Percentiles rank a stretch among this genome's conserved stretches.
Conservation (phyloP, 2,797 vertebrate species). For the Tragopan temminckii region DNA sequence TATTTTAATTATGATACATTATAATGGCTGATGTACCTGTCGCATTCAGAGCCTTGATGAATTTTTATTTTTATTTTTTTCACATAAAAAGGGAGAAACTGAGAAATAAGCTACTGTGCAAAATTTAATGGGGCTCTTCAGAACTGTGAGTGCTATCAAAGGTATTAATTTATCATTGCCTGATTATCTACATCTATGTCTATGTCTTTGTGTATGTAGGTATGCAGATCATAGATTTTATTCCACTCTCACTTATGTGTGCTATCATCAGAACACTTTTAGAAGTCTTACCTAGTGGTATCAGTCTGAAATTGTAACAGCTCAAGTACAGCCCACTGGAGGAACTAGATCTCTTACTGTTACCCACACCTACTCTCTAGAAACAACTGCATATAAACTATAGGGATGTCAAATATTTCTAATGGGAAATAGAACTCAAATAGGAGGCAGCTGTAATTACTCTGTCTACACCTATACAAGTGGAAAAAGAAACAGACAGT, state of each 20-base stretch:
- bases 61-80: not conserved
- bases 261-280: not conserved
- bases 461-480: not conserved
- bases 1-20: not conserved
- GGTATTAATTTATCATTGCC: not conserved
- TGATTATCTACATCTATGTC: not conserved
- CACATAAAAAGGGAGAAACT: not conserved
- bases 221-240: not conserved
- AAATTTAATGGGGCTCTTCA: not conserved
- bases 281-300: not conserved
- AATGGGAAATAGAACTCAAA: not conserved
- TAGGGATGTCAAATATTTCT: not conserved
- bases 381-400: not conserved
- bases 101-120: not conserved
- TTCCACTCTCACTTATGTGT: not conserved
- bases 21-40: not conserved
- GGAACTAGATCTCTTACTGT: too few species aligned
- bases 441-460: not conserved
- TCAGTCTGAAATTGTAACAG: not conserved
- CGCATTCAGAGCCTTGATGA: not conserved
- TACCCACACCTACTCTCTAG: too few species aligned
- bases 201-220: not conserved
- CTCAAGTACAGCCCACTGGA: not conserved
- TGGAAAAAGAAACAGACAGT: not conserved
- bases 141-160: not conserved